These are phyloP conservation scores for Onychorhynchus coronatus DNA, from an alignment of 2,113 vertebrate genomes.

Conservation along the genomic window DNA sequence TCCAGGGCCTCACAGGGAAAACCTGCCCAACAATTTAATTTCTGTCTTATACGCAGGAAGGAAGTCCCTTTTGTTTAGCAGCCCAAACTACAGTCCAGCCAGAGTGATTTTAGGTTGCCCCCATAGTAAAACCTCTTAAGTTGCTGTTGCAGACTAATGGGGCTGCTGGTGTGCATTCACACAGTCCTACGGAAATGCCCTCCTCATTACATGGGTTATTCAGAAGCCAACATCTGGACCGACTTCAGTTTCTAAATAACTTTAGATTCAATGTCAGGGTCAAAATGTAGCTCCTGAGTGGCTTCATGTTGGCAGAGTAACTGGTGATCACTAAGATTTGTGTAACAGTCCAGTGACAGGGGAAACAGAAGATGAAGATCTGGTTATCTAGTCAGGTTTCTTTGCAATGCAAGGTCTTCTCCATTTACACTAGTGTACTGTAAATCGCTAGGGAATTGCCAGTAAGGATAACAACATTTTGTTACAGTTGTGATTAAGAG, in stretches of 20 bases:
- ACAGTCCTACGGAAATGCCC: background rate
- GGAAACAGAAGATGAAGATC: background rate
- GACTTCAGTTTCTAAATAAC: background rate
- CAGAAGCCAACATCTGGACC: background rate
- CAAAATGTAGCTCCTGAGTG: background rate
- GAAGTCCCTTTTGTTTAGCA: background rate
- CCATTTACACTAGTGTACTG: background rate
- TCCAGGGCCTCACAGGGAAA: background rate
- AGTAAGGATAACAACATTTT: constrained; percentile 1
- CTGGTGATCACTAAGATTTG: background rate
- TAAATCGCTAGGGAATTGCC: constrained; percentile 14
- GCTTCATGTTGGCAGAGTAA: background rate
- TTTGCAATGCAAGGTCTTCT: background rate
- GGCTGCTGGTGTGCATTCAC: background rate
- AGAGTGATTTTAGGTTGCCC: background rate
- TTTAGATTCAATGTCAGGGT: background rate
- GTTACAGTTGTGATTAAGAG: constrained; percentile 33
- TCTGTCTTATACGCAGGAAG: background rate
- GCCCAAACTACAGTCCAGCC: background rate
- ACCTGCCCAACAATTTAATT: background rate
- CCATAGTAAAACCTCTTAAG: background rate
- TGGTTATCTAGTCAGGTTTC: background rate
- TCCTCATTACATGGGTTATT: background rate
- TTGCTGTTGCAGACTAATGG: background rate
- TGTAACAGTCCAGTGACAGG: background rate